Evolutionary conservation across 92 coral and sea anemone genomes (phyloP).

Genomic region (Epizoanthus illoricatus): DNA sequence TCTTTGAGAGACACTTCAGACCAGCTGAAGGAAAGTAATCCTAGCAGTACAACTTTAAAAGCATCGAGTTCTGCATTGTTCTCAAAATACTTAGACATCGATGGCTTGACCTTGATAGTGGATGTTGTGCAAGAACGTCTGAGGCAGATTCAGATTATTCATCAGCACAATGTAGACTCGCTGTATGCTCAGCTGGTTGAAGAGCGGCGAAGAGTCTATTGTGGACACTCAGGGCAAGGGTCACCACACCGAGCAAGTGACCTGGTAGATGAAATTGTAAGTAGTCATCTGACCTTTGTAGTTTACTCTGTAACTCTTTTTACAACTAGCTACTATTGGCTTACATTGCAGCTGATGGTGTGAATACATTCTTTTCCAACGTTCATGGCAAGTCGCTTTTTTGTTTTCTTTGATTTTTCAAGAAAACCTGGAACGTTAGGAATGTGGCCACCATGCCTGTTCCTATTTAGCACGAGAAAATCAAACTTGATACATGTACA

Average conservation of each 20-base stretch:
- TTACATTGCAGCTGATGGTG: background rate
- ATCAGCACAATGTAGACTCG: constrained; percentile 70
- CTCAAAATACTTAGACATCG: constrained; percentile 75
- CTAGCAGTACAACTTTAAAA: constrained; percentile 48
- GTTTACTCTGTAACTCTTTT: no score
- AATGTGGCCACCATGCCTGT: no score
- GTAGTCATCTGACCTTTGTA: background rate
- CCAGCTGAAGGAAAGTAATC: constrained; percentile 22
- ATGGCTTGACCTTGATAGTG: constrained; percentile 71
- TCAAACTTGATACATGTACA: no score
- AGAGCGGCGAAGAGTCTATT: constrained; percentile 48
- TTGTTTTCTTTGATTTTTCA: background rate
- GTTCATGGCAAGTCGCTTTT: background rate
- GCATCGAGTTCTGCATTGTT: constrained; percentile 54
- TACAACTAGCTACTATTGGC: background rate
- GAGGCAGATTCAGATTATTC: constrained; percentile 69
- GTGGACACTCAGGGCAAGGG: constrained; percentile 47
- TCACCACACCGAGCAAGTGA: constrained; percentile 56
- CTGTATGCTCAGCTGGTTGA: constrained; percentile 69
- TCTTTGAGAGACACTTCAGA: constrained; percentile 35
- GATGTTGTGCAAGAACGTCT: constrained; percentile 89
- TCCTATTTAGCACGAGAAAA: no score
- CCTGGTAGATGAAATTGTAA: constrained; percentile 79
- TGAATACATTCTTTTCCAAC: background rate
- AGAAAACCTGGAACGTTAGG: no score